Conservation (phyloP, 2,113 vertebrate genomes). For the Phycodurus eques region DNA sequence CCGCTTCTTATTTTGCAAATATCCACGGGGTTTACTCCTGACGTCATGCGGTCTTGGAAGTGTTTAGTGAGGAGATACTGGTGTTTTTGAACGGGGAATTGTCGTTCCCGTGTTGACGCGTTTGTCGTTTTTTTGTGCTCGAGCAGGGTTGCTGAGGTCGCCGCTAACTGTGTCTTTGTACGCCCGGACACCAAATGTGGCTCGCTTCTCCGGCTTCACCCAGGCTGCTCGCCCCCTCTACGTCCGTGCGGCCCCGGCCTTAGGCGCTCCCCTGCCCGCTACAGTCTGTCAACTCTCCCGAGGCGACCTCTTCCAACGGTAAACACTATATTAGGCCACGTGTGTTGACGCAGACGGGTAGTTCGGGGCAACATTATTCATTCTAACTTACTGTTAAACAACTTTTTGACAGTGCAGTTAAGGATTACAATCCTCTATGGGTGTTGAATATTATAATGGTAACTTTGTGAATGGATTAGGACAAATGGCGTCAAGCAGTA, state of each 20-base stretch:
- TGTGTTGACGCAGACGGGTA: not conserved
- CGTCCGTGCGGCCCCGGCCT: slow-evolving; percentile 17
- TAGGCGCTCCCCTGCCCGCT: slow-evolving; percentile 26
- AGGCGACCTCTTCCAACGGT: slow-evolving; percentile 64
- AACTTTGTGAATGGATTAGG: no score
- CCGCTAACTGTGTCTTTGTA: slow-evolving; percentile 47
- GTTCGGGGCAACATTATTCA: no score
- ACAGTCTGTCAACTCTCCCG: slow-evolving; percentile 8
- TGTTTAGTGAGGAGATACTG: not conserved
- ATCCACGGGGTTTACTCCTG: not conserved
- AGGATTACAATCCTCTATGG: no score
- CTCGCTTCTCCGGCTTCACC: slow-evolving; percentile 43
- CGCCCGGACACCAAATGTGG: slow-evolving; percentile 26
- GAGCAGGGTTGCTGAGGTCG: slow-evolving; percentile 60
- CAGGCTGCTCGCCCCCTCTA: slow-evolving; percentile 11
- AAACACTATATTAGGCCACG: not conserved
- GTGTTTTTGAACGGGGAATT: not conserved
- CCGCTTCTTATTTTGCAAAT: fast-evolving
- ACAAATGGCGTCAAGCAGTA: no score
- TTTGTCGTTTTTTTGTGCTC: slow-evolving; percentile 25
- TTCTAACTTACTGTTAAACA: no score
- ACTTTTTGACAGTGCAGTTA: no score
- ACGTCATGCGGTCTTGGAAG: not conserved
- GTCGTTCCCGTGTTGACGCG: not conserved
- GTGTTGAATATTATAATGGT: no score